Conservation (phyloP, 2,888 invertebrate genomes). For the Drosophila fungiperda region DNA sequence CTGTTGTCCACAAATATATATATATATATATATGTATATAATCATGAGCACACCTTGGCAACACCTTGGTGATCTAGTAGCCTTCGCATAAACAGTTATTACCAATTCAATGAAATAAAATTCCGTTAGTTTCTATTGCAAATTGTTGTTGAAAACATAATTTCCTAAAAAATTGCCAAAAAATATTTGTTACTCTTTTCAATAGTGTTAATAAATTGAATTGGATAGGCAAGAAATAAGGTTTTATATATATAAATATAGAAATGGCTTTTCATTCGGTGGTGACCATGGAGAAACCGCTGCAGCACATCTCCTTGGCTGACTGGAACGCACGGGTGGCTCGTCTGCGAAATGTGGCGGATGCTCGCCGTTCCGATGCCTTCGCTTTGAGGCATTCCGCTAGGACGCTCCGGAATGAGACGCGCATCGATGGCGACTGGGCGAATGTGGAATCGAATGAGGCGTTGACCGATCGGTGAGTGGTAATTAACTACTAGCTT, state of each 20-base stretch:
- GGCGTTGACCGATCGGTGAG: conserved; percentile 88
- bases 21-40: neutral
- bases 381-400: conserved; percentile 90
- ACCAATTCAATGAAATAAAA: neutral
- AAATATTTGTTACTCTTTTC: neutral
- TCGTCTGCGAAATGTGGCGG: conserved; percentile 89
- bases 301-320: conserved; percentile 89
- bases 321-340: conserved; percentile 91
- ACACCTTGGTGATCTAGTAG: conserved; percentile 55
- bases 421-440: conserved; percentile 91
- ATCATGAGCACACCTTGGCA: neutral
- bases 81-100: conserved; percentile 27
- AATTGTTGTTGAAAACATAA: conserved; percentile 27
- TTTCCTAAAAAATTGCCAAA: conserved; percentile 3
- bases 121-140: conserved; percentile 26
- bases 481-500: no score
- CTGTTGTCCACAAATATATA: neutral
- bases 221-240: conserved; percentile 1
- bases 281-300: conserved; percentile 88
- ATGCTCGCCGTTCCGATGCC: conserved; percentile 89
- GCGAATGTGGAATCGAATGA: conserved; percentile 92
- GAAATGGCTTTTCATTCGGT: conserved; percentile 85
- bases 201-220: conserved; percentile 2
- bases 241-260: neutral
- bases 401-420: conserved; percentile 90